Conservation (phyloP, 2,797 vertebrate species). For the Chaenodraco wilsoni region DNA sequence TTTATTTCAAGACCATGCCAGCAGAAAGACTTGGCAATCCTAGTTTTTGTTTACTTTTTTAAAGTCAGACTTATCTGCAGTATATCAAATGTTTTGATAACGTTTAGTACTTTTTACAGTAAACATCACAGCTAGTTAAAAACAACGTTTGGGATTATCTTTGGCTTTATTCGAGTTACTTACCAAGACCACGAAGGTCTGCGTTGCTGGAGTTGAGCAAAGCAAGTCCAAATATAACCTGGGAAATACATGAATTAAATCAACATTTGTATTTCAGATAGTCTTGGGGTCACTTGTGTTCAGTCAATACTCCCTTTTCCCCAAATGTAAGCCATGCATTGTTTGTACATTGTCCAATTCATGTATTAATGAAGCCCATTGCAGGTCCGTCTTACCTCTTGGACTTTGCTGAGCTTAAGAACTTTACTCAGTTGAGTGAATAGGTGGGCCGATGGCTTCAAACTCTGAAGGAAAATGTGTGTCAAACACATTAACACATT, state of each 20-base stretch:
- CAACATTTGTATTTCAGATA: not conserved
- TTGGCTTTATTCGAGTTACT: constrained; percentile 61
- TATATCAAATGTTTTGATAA: not conserved
- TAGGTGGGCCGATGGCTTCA: constrained; percentile 96
- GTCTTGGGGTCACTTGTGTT: not conserved
- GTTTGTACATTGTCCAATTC: not conserved
- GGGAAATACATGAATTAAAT: constrained; percentile 35
- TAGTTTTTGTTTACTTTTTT: not conserved
- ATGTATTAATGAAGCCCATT: not conserved
- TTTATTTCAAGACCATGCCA: not conserved
- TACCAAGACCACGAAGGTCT: constrained; percentile 97
- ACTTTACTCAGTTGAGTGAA: constrained; percentile 99
- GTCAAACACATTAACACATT: not conserved
- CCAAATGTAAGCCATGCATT: not conserved
- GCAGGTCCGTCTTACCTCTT: constrained; percentile 88
- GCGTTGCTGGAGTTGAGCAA: constrained; percentile 95
- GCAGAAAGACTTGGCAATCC: not conserved
- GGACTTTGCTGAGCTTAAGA: constrained; percentile 99
- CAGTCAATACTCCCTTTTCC: not conserved
- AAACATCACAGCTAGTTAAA: not conserved
- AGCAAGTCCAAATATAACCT: constrained; percentile 99
- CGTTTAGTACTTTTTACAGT: not conserved
- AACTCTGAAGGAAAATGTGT: constrained; percentile 88
- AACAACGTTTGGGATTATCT: not conserved
- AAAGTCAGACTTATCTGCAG: not conserved